These are phyloP conservation scores for Trididemnum nubilum DNA, from an alignment of 23 tunicate genomes.

Conservation along the genomic window DNA sequence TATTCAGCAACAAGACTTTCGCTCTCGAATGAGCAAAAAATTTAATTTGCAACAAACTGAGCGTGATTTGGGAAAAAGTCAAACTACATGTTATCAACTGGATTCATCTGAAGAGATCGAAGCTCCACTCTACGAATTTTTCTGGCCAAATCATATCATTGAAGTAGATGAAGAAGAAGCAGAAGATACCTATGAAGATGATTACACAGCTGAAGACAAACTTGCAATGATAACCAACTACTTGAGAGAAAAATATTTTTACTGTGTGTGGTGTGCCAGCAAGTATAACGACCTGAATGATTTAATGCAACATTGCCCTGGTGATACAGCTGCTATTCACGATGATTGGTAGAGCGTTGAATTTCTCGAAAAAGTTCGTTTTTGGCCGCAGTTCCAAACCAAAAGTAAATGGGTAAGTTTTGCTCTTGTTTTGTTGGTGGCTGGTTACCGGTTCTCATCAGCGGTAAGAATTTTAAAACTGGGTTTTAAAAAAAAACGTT, in stretches of 20 bases:
- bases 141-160: constrained; percentile 48
- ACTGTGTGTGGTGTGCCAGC: constrained; percentile 91
- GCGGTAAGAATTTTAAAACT: too few relatives aligned
- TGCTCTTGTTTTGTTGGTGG: too few relatives aligned
- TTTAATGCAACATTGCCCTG: constrained; percentile 68
- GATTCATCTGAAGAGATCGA: constrained; percentile 34
- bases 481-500: too few relatives aligned
- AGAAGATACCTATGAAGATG: constrained; percentile 21
- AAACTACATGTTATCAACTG: constrained; percentile 72
- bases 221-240: constrained; percentile 56
- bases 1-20: constrained; percentile 56
- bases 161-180: constrained; percentile 41
- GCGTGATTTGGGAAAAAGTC: constrained; percentile 76
- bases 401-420: too few relatives aligned
- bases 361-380: too few relatives aligned
- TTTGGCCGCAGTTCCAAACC: too few relatives aligned
- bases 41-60: constrained; percentile 44
- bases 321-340: constrained; percentile 66
- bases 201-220: constrained; percentile 54
- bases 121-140: constrained; percentile 59
- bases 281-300: constrained; percentile 63
- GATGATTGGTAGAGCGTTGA: too few relatives aligned
- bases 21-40: constrained; percentile 72
- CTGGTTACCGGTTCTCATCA: too few relatives aligned
- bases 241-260: constrained; percentile 66